These are phyloP conservation scores for Apteryx mantelli DNA, from an alignment of 2,113 vertebrate species.

Conservation along the genomic window DNA sequence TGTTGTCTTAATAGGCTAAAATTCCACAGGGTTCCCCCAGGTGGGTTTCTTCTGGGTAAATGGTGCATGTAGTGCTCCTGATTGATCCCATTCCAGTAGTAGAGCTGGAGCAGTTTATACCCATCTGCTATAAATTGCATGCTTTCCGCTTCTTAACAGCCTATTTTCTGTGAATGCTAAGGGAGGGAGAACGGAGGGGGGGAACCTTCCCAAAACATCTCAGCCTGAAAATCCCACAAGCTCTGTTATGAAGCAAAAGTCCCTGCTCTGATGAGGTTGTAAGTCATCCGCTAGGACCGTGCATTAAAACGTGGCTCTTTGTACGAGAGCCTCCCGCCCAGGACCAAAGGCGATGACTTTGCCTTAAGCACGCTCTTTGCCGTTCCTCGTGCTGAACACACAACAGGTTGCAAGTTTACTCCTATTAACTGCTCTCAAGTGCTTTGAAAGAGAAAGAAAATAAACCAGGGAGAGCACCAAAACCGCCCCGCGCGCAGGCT, in stretches of 20 bases:
- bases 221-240: slow-evolving; percentile 47
- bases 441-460: slow-evolving; percentile 43
- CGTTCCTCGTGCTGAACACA: background rate
- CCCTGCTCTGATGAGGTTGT: background rate
- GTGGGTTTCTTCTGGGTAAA: slow-evolving; percentile 76
- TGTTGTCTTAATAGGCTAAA: slow-evolving; percentile 75
- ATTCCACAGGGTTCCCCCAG: slow-evolving; percentile 62
- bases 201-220: slow-evolving; percentile 53
- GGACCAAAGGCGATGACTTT: background rate
- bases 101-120: slow-evolving; percentile 58
- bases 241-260: background rate
- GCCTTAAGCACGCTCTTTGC: background rate
- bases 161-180: slow-evolving; percentile 63
- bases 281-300: background rate
- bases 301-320: background rate
- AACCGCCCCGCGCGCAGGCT: background rate
- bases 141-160: slow-evolving; percentile 74
- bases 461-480: slow-evolving; percentile 30
- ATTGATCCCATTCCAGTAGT: slow-evolving; percentile 70
- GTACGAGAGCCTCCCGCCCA: background rate
- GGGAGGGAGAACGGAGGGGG: background rate
- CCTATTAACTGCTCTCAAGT: slow-evolving; percentile 38
- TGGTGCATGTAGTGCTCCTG: slow-evolving; percentile 62
- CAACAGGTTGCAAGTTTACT: slow-evolving; percentile 65
- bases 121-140: slow-evolving; percentile 71